Percentiles rank a stretch among this genome's conserved stretches.
Conservation (phyloP, 2,797 vertebrate genomes). For the Aythya fuligula region DNA sequence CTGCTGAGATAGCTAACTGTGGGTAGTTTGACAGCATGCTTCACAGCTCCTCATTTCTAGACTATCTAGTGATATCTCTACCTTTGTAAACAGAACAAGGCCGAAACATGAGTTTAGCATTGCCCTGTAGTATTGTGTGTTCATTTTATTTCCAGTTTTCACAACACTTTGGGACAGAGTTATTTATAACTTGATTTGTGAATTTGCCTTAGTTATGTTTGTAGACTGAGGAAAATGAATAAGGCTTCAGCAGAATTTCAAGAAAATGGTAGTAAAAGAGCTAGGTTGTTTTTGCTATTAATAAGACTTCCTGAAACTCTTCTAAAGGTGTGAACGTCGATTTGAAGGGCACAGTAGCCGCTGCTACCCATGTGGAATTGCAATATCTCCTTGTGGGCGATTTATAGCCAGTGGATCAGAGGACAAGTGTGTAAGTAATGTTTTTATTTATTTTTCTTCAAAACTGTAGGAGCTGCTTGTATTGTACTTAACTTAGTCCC, state of each 20-base stretch:
- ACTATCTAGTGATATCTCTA: background rate
- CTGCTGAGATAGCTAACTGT: background rate
- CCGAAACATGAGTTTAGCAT: background rate
- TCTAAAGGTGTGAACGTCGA: slow-evolving; percentile 86
- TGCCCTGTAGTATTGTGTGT: background rate
- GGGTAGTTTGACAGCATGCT: background rate
- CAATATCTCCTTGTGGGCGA: slow-evolving; percentile 88
- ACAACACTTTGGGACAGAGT: background rate
- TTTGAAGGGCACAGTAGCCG: slow-evolving; percentile 86
- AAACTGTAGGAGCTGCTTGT: background rate
- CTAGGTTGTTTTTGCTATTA: background rate
- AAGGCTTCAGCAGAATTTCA: background rate
- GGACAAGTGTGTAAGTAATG: slow-evolving; percentile 86
- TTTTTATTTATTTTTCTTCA: background rate
- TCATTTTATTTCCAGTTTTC: background rate
- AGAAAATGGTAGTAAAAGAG: background rate
- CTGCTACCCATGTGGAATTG: slow-evolving; percentile 83
- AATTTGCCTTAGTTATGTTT: background rate
- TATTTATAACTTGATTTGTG: background rate
- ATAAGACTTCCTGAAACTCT: background rate
- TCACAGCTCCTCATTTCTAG: background rate
- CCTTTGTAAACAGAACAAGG: background rate
- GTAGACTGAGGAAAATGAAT: background rate
- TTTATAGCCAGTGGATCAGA: slow-evolving; percentile 90
- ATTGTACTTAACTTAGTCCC: background rate